Evolutionary conservation across 1,140 invertebrate genomes (phyloP).

Genomic region (Ectropis grisescens): DNA sequence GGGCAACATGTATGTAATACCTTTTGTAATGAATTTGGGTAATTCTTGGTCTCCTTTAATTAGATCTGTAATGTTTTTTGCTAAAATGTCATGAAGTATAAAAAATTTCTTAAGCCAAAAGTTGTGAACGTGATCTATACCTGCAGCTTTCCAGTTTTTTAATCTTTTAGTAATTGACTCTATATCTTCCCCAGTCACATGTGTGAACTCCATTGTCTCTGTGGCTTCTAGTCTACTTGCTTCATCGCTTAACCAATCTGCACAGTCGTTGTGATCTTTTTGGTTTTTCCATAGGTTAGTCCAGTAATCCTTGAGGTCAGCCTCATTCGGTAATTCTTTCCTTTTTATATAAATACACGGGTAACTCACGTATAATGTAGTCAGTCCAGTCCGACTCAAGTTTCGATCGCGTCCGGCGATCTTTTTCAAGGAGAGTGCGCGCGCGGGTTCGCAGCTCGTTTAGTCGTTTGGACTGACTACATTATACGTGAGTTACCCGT

Average conservation of each 20-base stretch:
- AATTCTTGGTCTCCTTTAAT: slow-evolving; percentile 1
- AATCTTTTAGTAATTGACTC: not conserved
- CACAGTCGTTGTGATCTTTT: not conserved
- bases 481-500: no score
- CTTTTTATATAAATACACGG: no score
- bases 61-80: slow-evolving; percentile 5
- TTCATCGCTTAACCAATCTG: slow-evolving; percentile 8
- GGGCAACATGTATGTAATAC: slow-evolving; percentile 8
- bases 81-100: slow-evolving; percentile 6
- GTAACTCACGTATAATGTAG: no score
- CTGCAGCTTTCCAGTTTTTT: slow-evolving; percentile 16
- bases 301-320: slow-evolving; percentile 7
- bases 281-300: slow-evolving; percentile 6
- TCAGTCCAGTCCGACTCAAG: no score
- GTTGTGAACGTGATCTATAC: slow-evolving; percentile 12
- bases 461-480: no score
- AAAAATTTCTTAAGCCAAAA: slow-evolving; percentile 16
- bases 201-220: slow-evolving; percentile 7
- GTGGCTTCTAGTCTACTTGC: slow-evolving; percentile 1
- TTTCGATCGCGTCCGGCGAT: no score
- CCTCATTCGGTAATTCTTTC: no score
- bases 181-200: slow-evolving; percentile 4
- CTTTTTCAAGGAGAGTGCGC: no score
- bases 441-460: no score
- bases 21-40: slow-evolving; percentile 6